Percentiles rank a stretch among this genome's conserved stretches.
These are phyloP conservation scores for Alcedo quadribrachys DNA, from an alignment of 2,797 vertebrate species.

Conservation along the genomic window DNA sequence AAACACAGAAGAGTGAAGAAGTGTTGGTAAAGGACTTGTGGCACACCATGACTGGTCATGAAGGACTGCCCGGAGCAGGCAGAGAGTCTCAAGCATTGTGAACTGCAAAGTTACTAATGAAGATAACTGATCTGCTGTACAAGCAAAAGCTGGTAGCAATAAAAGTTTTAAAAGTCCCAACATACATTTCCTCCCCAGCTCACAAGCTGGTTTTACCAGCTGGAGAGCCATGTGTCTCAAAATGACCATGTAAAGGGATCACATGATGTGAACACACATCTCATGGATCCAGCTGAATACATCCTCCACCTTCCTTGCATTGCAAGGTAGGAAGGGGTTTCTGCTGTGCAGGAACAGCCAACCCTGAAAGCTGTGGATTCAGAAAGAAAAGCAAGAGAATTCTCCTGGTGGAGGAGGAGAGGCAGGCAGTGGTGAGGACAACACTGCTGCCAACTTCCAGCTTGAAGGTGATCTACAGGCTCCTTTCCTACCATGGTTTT, in stretches of 20 bases:
- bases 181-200: background rate
- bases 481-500: background rate
- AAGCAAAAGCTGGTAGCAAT: background rate
- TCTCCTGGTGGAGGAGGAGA: background rate
- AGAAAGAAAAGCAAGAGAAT: background rate
- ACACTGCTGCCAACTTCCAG: background rate
- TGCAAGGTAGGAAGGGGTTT: background rate
- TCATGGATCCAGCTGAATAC: background rate
- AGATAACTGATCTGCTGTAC: background rate
- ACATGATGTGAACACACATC: background rate
- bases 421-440: background rate
- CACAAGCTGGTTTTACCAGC: background rate
- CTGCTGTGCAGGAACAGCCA: background rate
- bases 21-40: background rate
- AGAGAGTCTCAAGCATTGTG: background rate
- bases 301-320: background rate
- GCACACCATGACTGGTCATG: background rate
- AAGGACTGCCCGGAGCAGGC: background rate
- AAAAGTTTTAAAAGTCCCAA: background rate
- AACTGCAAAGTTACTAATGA: background rate
- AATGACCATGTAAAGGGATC: background rate
- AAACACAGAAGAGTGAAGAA: fast-evolving
- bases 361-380: background rate
- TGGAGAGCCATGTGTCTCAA: background rate
- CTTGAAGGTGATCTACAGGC: background rate